Base-by-base conservation (phyloP, 2,888 invertebrate genomes). In the Craniophora ligustri region DNA sequence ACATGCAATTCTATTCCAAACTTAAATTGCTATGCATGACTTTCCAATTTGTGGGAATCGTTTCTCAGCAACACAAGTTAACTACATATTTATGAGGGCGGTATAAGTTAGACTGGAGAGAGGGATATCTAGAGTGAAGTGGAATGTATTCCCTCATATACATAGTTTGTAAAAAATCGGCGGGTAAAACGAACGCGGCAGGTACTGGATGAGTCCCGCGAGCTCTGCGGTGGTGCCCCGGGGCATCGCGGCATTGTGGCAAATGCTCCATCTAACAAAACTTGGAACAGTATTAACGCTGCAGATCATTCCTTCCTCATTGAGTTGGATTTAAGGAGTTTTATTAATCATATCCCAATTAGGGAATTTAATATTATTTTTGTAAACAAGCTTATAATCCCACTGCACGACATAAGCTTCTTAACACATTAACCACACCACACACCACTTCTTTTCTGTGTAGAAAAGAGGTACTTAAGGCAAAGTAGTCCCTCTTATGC, bases 111-210 rank as follows among this genome's bases (percentile, higher is more conserved):
- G 53, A 54, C n/a, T n/a, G 45, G 40, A 45, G 57, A 63, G 63
- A 53, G 61, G 67, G 77, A 79, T 78, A 75, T 76, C 62, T 65
- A 48, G 60, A 70, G 69, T 67, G 65, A 54, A 74, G 14, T 51
- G 63, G 51, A 58, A 67, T 59, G 41, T 47, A 55, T 58, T 61
- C 74, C 73, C 76, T 84, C 79, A 72, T 83, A 85, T 85, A 81
- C 84, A 86, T 87, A 87, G 82, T 87, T 86, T 82, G 84, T 81
- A 79, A 83, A 85, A 85, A 86, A 82, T 81, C 80, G 79, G 72
- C 72, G 67, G 75, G 68, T 67, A 75, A 81, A 69, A 80, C 79
- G 78, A 82, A 82, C 80, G 81, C 82, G 11, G 40, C 34, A 32
- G 26, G 45, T 82, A 78, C 76, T 53, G 74, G 73, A 84, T 83